A percentile compares a stretch with the other conserved stretches of the same genome.
Conservation (phyloP, 2,797 vertebrate species). For the Crypturellus tataupa region DNA sequence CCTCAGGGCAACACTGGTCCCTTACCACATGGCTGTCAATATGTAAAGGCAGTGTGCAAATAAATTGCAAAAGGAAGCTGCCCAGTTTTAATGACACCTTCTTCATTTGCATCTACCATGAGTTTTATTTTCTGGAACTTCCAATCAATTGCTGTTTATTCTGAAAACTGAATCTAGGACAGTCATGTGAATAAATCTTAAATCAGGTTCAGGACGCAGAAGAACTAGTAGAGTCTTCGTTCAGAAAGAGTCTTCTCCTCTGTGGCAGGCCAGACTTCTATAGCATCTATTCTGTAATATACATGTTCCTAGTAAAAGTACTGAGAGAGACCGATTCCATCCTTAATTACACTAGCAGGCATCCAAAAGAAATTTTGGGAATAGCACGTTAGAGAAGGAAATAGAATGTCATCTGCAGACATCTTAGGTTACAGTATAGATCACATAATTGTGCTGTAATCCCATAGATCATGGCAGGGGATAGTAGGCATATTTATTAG, state of each 20-base stretch:
- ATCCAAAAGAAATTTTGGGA: background rate
- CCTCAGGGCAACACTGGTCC: background rate
- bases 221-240: background rate
- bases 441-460: background rate
- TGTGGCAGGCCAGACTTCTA: background rate
- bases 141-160: background rate
- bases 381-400: background rate
- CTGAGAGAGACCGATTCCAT: background rate
- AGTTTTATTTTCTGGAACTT: background rate
- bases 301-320: background rate
- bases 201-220: background rate
- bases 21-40: background rate
- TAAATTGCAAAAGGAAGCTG: background rate
- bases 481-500: background rate
- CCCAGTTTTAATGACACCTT: background rate
- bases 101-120: background rate
- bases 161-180: background rate
- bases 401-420: background rate
- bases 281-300: too few relatives aligned
- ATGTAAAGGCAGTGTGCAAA: background rate
- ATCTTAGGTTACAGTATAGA: background rate
- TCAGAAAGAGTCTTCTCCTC: background rate
- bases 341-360: background rate
- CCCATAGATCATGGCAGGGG: too few relatives aligned
- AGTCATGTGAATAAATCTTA: background rate